Conservation (phyloP, 2,797 vertebrate genomes). For the Pantherophis vulpinus region DNA sequence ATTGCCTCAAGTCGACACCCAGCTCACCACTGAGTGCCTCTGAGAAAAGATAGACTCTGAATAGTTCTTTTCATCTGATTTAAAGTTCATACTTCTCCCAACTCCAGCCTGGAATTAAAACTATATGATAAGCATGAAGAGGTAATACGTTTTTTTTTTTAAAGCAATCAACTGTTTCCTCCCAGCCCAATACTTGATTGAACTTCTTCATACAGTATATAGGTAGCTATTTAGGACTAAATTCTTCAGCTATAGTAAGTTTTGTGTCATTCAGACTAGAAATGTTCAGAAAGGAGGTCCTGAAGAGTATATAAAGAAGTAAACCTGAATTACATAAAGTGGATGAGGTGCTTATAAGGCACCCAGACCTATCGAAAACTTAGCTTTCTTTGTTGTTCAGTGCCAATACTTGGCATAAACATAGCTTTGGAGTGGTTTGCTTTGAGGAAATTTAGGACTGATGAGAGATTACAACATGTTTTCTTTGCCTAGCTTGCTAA, state of each 20-base stretch:
- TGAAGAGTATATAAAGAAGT: conserved; percentile 32
- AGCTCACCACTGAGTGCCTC: neutral
- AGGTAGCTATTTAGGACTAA: conserved; percentile 5
- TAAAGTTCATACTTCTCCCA: neutral
- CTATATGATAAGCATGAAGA: neutral
- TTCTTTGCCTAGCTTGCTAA: conserved; percentile 23
- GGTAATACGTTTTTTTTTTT: neutral
- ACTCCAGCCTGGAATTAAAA: neutral
- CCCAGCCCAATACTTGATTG: neutral
- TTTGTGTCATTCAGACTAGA: conserved; percentile 28
- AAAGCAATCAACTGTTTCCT: neutral
- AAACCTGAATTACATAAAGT: conserved; percentile 48
- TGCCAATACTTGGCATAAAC: conserved; percentile 43
- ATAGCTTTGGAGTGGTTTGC: conserved; percentile 42
- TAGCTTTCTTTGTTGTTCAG: conserved; percentile 51
- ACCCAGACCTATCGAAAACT: conserved; percentile 36
- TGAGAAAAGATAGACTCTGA: neutral
- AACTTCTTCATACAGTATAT: neutral
- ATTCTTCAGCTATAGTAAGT: conserved; percentile 16
- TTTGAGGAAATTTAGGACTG: conserved; percentile 37
- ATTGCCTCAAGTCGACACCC: neutral
- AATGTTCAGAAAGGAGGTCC: conserved; percentile 52
- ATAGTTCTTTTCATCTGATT: neutral
- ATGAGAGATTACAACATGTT: conserved; percentile 31
- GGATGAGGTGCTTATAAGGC: conserved; percentile 38